Conservation (phyloP, 2,113 vertebrate genomes). For the Okapia johnstoni region DNA sequence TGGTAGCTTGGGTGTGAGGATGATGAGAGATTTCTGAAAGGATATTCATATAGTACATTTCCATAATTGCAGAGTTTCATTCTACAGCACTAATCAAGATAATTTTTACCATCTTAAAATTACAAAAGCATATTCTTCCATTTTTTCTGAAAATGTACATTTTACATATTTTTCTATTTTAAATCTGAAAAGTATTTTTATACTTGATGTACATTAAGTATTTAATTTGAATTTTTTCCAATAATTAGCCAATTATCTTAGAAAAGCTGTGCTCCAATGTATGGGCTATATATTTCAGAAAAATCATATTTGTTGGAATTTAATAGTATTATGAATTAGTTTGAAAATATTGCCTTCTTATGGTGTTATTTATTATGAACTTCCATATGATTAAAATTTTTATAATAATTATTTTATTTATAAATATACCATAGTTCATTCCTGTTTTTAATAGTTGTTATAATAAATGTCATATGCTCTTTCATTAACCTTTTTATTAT, state of each 20-base stretch:
- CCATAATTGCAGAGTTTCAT: not conserved
- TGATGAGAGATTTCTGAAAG: not conserved
- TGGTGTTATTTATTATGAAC: not conserved
- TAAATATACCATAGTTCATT: not conserved
- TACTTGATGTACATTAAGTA: not conserved
- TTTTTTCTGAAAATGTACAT: not conserved
- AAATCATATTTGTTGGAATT: not conserved
- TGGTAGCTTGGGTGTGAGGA: not conserved
- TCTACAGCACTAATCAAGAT: not conserved
- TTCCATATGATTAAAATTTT: not conserved
- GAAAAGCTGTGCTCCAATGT: not conserved
- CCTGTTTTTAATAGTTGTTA: not conserved
- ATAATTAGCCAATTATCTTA: not conserved
- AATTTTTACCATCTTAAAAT: not conserved
- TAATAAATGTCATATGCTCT: not conserved
- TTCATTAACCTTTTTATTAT: not conserved
- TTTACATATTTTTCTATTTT: not conserved
- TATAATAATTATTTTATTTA: not conserved
- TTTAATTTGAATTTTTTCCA: not conserved
- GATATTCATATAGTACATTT: not conserved
- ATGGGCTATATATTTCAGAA: not conserved
- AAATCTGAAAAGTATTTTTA: not conserved
- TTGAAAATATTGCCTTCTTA: not conserved
- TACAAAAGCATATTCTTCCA: not conserved
- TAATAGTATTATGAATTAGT: not conserved